These are phyloP conservation scores for Prionailurus viverrinus DNA, from an alignment of 2,113 vertebrate genomes.

Conservation along the genomic window DNA sequence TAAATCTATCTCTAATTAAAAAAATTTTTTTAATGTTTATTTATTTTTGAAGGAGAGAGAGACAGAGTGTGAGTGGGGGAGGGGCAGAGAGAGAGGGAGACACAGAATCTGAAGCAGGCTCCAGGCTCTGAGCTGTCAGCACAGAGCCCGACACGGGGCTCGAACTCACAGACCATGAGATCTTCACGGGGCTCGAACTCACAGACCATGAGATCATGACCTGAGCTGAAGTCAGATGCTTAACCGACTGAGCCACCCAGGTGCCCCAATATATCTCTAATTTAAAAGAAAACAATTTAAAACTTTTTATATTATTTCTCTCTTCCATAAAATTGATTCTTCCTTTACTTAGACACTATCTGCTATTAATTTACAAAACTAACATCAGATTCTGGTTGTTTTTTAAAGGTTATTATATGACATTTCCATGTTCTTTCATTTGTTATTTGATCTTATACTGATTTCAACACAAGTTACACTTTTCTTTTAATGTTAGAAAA, in stretches of 20 bases:
- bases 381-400: slow-evolving; percentile 61
- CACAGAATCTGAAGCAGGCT: too few species aligned
- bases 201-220: too few species aligned
- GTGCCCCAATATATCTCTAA: background rate
- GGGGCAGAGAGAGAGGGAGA: too few species aligned
- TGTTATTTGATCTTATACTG: slow-evolving; percentile 9
- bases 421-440: slow-evolving; percentile 42
- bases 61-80: too few species aligned
- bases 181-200: too few species aligned
- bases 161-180: too few species aligned
- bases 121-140: too few species aligned
- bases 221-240: too few species aligned
- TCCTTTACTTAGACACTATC: slow-evolving; percentile 40
- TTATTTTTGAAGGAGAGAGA: too few species aligned
- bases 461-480: slow-evolving; percentile 57
- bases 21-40: background rate
- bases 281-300: slow-evolving; percentile 22
- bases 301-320: background rate
- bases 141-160: too few species aligned
- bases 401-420: slow-evolving; percentile 57
- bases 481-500: slow-evolving; percentile 46
- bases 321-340: slow-evolving; percentile 44
- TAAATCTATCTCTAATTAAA: background rate
- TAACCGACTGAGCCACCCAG: too few species aligned
- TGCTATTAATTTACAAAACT: slow-evolving; percentile 66